Evolutionary conservation across 2,113 vertebrate species (phyloP).

Genomic region (Cyprinodon tularosa): DNA sequence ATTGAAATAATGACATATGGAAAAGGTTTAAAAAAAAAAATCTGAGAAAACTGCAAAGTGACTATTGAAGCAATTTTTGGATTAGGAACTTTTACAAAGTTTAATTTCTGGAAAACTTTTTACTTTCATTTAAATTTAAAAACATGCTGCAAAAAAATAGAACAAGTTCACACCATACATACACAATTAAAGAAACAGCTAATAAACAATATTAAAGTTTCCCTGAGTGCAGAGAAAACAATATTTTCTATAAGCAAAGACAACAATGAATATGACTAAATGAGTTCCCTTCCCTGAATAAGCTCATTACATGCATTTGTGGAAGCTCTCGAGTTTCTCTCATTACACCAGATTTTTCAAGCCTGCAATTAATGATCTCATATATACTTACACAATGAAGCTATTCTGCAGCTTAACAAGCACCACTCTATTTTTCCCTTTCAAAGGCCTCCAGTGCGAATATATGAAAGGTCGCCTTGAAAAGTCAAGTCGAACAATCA

Average conservation of each 20-base stretch:
- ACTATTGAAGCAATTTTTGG: too few relatives aligned
- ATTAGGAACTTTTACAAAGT: too few relatives aligned
- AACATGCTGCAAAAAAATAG: too few relatives aligned
- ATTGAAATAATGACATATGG: too few relatives aligned
- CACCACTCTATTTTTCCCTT: not conserved
- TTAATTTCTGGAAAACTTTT: too few relatives aligned
- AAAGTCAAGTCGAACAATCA: not conserved
- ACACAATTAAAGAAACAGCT: too few relatives aligned
- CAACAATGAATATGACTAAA: constrained; percentile 4
- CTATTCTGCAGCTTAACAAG: not conserved
- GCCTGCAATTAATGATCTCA: not conserved
- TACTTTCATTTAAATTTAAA: too few relatives aligned
- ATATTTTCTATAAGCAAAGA: not conserved
- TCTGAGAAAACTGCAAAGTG: too few relatives aligned
- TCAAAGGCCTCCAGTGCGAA: not conserved
- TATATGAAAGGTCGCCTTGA: not conserved
- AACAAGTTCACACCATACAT: too few relatives aligned
- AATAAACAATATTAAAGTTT: not conserved
- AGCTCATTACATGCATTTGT: constrained; percentile 16
- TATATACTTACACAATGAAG: constrained; percentile 6
- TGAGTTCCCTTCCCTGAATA: constrained; percentile 8
- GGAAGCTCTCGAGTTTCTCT: constrained; percentile 22
- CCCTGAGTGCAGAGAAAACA: not conserved
- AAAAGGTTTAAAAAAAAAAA: too few relatives aligned
- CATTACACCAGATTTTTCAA: constrained; percentile 23